phyloP scores from a whole-genome alignment of 2,113 vertebrate genomes.

The Psittacula cyanocephala region DNA sequence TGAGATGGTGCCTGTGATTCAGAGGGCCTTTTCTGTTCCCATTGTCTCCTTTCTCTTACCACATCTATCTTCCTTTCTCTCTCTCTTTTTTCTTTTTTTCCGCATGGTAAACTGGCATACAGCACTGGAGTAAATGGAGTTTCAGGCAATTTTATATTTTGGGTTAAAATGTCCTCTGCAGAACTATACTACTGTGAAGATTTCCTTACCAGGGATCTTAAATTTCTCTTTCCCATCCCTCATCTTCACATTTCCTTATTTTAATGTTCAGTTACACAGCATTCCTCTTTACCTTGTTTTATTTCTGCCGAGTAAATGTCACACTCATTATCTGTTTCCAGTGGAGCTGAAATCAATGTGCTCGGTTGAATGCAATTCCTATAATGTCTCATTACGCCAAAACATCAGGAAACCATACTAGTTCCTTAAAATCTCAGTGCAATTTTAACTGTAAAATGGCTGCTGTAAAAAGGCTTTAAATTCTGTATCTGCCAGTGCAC shows the following conservation, averaged over 20 bases:
- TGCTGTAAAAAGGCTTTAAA: background rate
- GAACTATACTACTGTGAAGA: background rate
- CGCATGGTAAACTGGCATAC: background rate
- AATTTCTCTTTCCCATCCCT: background rate
- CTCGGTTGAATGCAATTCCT: background rate
- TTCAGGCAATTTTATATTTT: background rate
- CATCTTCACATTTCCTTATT: background rate
- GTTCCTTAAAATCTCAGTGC: background rate
- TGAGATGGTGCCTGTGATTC: background rate
- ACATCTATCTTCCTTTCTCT: background rate
- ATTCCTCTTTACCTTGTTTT: background rate
- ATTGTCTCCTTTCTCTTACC: background rate
- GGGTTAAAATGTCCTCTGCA: background rate
- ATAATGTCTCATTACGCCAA: background rate
- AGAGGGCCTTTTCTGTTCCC: background rate
- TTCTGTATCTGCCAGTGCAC: background rate
- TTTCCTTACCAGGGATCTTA: background rate
- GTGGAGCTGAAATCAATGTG: background rate
- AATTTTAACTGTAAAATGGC: background rate
- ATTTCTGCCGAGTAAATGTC: background rate
- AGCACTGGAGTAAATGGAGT: background rate
- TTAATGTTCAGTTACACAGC: background rate
- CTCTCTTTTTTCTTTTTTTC: background rate
- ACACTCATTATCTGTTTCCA: background rate
- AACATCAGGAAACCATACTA: background rate